Conservation (phyloP, 2,888 invertebrate genomes). For the Orthosia incerta region DNA sequence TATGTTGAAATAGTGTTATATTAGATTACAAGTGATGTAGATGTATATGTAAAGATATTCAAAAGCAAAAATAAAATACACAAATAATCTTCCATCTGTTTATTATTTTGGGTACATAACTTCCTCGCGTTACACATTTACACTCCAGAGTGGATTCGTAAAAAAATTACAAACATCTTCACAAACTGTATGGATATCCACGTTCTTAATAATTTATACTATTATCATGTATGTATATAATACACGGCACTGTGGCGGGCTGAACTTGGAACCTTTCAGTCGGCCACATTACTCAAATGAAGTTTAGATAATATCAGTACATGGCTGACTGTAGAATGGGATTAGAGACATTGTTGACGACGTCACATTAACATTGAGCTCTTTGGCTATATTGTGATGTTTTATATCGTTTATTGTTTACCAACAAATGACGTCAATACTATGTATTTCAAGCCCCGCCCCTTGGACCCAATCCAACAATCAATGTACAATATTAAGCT, state of each 20-base stretch:
- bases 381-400: constrained; percentile 48
- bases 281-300: constrained; percentile 52
- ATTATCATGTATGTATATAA: constrained; percentile 61
- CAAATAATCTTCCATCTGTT: constrained; percentile 75
- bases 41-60: not conserved
- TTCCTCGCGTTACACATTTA: constrained; percentile 77
- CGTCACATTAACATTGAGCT: constrained; percentile 21
- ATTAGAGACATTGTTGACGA: constrained; percentile 23
- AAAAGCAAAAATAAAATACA: constrained; percentile 41
- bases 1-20: not conserved
- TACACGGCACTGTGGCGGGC: constrained; percentile 62
- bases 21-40: constrained; percentile 1
- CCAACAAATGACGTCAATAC: constrained; percentile 14
- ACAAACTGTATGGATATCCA: constrained; percentile 66
- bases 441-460: constrained; percentile 41
- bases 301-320: constrained; percentile 60
- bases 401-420: constrained; percentile 17
- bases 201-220: constrained; percentile 69
- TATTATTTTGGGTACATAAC: constrained; percentile 83
- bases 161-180: constrained; percentile 83
- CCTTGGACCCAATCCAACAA: constrained; percentile 46
- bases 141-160: constrained; percentile 76
- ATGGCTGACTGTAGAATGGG: constrained; percentile 23
- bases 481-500: constrained; percentile 67
- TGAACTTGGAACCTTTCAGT: constrained; percentile 24